Evolutionary conservation across 1,140 invertebrate genomes (phyloP).

Genomic region (Papilio dardanus): DNA sequence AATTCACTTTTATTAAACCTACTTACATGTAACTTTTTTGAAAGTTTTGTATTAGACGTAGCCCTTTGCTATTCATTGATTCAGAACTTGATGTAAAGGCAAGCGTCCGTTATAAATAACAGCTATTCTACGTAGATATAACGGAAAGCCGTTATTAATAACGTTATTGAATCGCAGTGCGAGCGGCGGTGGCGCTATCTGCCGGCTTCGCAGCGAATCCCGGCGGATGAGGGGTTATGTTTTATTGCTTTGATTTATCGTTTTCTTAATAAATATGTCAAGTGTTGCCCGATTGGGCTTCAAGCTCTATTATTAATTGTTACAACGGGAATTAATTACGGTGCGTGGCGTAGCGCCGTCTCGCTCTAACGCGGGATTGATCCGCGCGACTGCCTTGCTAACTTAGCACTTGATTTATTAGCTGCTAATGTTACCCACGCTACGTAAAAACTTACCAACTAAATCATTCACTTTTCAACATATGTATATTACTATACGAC

Average conservation of each 20-base stretch:
- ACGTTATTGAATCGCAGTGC: constrained; percentile 42
- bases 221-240: constrained; percentile 42
- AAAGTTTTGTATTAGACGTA: background rate
- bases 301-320: constrained; percentile 63
- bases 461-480: background rate
- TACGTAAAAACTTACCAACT: background rate
- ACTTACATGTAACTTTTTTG: background rate
- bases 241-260: constrained; percentile 64
- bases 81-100: background rate
- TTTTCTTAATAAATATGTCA: constrained; percentile 69
- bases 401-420: constrained; percentile 3
- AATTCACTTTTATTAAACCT: too few species aligned
- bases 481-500: background rate
- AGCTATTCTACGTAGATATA: background rate
- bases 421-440: constrained; percentile 15
- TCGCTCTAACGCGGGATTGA: background rate
- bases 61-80: background rate
- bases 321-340: constrained; percentile 57
- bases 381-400: background rate
- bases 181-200: constrained; percentile 44
- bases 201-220: constrained; percentile 33
- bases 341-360: constrained; percentile 11
- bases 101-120: background rate
- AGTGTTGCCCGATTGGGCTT: constrained; percentile 51
- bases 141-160: constrained; percentile 23